Base-by-base conservation (phyloP, 1,140 invertebrate genomes). In the Drosophila grimshawi region DNA sequence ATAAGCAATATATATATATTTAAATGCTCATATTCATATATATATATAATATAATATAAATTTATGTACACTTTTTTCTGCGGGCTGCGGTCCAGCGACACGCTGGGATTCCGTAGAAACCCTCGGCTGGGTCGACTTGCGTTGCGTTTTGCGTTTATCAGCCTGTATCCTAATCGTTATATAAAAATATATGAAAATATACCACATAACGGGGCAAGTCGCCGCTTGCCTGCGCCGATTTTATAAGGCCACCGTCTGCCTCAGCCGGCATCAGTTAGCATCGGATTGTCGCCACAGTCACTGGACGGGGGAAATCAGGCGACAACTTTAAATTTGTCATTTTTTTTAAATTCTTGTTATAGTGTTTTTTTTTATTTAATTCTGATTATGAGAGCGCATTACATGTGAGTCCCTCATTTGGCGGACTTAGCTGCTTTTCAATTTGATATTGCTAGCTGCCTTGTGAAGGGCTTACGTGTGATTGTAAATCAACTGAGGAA, bases 391-490 rank as follows among this genome's bases (percentile, higher is more conserved):
- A 11, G 56, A 49, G 48, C 48, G 60, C 71, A 80, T 82, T 82
- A 68, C 85, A 88, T 86, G 81, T 78, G 76, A 86, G 90, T 86
- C 88, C 81, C 66, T 91, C 90, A 91, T 88, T 80, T 81, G 90
- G 90, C 76, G 63, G 46, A 77, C 70, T 67, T 91, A 90, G 81
- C 90, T 91, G 48, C 56, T 53, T 71, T 76, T 63, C 66, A 29
- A 69, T 81, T 41, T 32, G 57, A 85, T 85, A 85, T 85, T 63
- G 90, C 90, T 91, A 91, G 90, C 90, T 91, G 90, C 90, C 90
- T 91, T 79, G 78, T 91, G 90, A 91, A 91, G 90, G 90, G 90
- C 90, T 92, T 91, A 81, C 83, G 79, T 91, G 90, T 86, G 70
- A 78, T 90, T 85, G 75, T 59, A 37, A 53, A 33, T 37, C 90